Base-by-base conservation (phyloP, 2,113 vertebrate genomes). In the Columba livia region DNA sequence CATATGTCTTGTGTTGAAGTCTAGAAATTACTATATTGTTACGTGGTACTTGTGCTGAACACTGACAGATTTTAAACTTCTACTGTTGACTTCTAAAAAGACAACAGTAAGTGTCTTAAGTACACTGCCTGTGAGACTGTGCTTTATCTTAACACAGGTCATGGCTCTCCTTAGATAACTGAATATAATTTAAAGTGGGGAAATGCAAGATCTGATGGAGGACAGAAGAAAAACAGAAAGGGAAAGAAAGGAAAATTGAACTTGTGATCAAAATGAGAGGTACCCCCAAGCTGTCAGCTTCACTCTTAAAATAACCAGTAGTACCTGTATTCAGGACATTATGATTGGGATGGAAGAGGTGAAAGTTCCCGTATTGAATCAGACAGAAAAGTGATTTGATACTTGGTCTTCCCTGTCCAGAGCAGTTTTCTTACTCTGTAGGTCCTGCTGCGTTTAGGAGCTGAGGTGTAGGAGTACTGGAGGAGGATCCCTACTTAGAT, bases 231-330 rank as follows among this genome's bases (percentile, higher is more conserved):
- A 85, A 91, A 60, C 14, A 57, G 5, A 71, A 88, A 19, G 24
- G 51, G 8, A 67, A 67, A 85, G 10, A 53, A 82, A 87, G 32
- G 5, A 15, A 79, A 77, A 62, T 1, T 7, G 23, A 64, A 38
- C 28, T 60, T n/a, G 0, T 31, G 3, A 10, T 83, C 47, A 64
- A 91, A 81, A 29, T 14, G 11, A 89, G 50, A 88, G 29, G 15
- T 48, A 34, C 0, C 10, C 1, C 17, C 3, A 50, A 2, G 0
- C 4, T 34, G 25, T 20, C 12, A 67, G 4, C 19, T 83, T 84
- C 81, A 28, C 10, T 60, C 5, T 84, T 40, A n/a, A 54, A 34
- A 65, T 40, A 44, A n/a, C 8, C 11, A 42, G 3, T 26, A 47
- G 13, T 58, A 47, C 6, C 23, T 18, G 2, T 34, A 18, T 79